phyloP scores from a whole-genome alignment of 2,797 vertebrate genomes.

The Chromis chromis region DNA sequence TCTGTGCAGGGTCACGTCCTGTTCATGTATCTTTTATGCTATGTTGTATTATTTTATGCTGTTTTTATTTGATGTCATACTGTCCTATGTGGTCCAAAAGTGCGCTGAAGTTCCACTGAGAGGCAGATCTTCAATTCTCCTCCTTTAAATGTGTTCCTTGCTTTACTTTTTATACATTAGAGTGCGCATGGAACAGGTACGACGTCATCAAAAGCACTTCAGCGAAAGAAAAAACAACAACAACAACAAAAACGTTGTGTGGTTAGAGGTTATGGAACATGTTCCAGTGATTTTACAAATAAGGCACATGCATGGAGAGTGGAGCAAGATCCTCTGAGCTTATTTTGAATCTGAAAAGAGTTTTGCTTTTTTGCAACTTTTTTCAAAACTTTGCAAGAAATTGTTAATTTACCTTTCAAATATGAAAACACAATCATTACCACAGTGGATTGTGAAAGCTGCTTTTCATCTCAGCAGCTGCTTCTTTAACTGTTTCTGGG shows the following conservation, averaged over 20 bases:
- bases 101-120: neutral
- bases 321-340: neutral
- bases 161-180: neutral
- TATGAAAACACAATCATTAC: neutral
- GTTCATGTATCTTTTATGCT: neutral
- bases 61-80: neutral
- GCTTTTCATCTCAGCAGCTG: neutral
- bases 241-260: neutral
- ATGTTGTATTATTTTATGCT: neutral
- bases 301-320: neutral
- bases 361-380: neutral
- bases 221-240: too few relatives aligned
- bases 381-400: neutral
- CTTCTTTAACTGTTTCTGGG: neutral
- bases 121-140: neutral
- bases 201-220: slow-evolving; percentile 17
- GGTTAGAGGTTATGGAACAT: neutral
- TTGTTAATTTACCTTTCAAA: neutral
- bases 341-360: neutral
- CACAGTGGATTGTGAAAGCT: neutral
- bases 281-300: neutral
- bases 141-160: neutral
- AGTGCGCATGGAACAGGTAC: neutral
- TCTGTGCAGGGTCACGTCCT: neutral
- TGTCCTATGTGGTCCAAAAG: neutral